Percentiles rank a stretch among this genome's conserved stretches.
Conservation (phyloP, 2,113 vertebrate genomes). For the Phrynocephalus versicolor region DNA sequence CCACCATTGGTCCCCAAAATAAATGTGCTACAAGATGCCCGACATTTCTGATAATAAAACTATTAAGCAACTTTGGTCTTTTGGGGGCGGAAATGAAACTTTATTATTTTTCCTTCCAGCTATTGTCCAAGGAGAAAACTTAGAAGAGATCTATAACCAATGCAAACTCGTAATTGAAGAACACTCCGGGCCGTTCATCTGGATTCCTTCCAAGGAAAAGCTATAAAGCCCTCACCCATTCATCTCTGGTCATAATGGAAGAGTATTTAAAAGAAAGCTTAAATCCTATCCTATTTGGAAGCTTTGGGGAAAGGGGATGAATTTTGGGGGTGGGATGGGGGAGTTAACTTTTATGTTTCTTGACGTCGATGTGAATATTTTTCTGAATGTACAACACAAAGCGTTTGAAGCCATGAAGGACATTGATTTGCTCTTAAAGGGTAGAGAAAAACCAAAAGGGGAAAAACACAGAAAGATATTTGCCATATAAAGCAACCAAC, state of each 20-base stretch:
- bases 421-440: constrained; percentile 75
- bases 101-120: constrained; percentile 77
- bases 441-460: constrained; percentile 63
- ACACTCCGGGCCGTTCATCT: constrained; percentile 98
- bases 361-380: constrained; percentile 85
- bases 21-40: too few species aligned
- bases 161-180: constrained; percentile 99
- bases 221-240: constrained; percentile 88
- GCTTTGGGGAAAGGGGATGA: constrained; percentile 73
- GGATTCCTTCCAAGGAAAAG: constrained; percentile 98
- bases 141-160: constrained; percentile 98
- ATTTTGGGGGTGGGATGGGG: neutral
- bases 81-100: too few species aligned
- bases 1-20: too few species aligned
- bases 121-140: constrained; percentile 95
- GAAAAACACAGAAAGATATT: constrained; percentile 60
- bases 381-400: constrained; percentile 86
- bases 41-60: too few species aligned
- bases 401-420: constrained; percentile 82
- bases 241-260: constrained; percentile 79
- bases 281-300: constrained; percentile 86
- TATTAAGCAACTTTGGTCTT: neutral
- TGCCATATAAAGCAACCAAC: constrained; percentile 56
- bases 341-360: constrained; percentile 82
- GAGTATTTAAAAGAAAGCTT: constrained; percentile 87